Evolutionary conservation across 2,888 invertebrate genomes (phyloP), one percentile per base, ranked within the genome.

Genomic region (Rotaria sp.): DNA sequence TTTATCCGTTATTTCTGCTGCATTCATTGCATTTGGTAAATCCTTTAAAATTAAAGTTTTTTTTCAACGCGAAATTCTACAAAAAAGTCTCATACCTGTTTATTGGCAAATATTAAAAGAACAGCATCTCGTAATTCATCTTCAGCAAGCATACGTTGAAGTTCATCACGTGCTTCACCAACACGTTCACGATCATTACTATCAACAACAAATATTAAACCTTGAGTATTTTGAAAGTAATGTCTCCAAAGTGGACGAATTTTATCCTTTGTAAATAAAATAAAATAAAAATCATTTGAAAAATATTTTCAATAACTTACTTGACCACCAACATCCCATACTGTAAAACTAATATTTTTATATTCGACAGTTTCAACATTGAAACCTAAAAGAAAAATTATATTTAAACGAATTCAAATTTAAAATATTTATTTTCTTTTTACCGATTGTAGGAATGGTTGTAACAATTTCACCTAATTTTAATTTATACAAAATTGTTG

Each of bases 401-500:
- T 41, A 41, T 21, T 30, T 0, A 67, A 30, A 7, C 15, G n/a
- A 35, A 59, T 57, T 57, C 5, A n/a, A n/a, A n/a, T n/a, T n/a
- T 26, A 35, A 48, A 52, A 35, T 18, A 50, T 8, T 50, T 15
- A n/a, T 84, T n/a, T n/a, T n/a, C n/a, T 13, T 87, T 94, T 94
- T 92, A 96, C 96, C 97, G 93, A 98, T 98, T 90, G 97, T 98
- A 91, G 98, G 98, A 93, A 98, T 98, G 92, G 98, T 98, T 92
- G 97, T 97, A 92, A 98, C 97, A 94, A 97, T 97, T 95, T 98
- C 97, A 92, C 97, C 97, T 94, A 98, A 94, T 94, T 98, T 98
- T 92, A 98, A 94, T 94, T 98, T 98, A 94, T 97, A 97, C 93
- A 98, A 94, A 93, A 98, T 98, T 93, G 97, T 98, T 91, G 98